A percentile compares a stretch with the other conserved stretches of the same genome.
phyloP scores from a whole-genome alignment of 2,797 vertebrate genomes.

The Acomys russatus region DNA sequence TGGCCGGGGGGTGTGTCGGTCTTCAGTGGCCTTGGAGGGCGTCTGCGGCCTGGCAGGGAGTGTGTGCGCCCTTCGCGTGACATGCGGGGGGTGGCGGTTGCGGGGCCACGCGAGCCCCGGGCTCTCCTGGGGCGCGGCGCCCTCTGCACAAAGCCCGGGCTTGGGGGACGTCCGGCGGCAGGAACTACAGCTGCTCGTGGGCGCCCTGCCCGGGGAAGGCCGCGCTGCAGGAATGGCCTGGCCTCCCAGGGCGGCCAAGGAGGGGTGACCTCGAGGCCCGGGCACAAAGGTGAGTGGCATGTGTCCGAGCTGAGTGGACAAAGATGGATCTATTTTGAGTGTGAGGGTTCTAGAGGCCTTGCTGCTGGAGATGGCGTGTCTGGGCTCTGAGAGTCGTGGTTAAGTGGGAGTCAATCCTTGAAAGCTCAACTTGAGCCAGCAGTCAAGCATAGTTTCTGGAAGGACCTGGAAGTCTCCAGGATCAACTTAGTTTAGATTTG shows the following conservation, averaged over 20 bases:
- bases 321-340: background rate
- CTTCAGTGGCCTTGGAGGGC: too few relatives aligned
- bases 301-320: background rate
- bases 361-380: background rate
- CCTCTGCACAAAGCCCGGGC: background rate
- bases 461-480: background rate
- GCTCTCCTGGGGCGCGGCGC: background rate
- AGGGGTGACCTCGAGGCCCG: background rate
- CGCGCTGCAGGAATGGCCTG: background rate
- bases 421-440: background rate
- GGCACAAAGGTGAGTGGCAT: conserved; percentile 67
- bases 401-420: background rate
- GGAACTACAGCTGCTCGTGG: background rate
- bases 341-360: background rate
- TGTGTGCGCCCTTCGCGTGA: background rate
- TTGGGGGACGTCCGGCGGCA: background rate
- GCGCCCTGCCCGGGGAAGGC: conserved; percentile 32
- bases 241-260: background rate
- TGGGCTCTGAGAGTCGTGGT: background rate
- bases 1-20: background rate
- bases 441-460: too few relatives aligned
- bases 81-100: background rate
- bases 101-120: background rate
- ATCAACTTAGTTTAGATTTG: background rate
- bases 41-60: background rate